A percentile compares a stretch with the other conserved stretches of the same genome.
Evolutionary conservation across 2,113 vertebrate species (phyloP).

Genomic region (Clinocottus analis): DNA sequence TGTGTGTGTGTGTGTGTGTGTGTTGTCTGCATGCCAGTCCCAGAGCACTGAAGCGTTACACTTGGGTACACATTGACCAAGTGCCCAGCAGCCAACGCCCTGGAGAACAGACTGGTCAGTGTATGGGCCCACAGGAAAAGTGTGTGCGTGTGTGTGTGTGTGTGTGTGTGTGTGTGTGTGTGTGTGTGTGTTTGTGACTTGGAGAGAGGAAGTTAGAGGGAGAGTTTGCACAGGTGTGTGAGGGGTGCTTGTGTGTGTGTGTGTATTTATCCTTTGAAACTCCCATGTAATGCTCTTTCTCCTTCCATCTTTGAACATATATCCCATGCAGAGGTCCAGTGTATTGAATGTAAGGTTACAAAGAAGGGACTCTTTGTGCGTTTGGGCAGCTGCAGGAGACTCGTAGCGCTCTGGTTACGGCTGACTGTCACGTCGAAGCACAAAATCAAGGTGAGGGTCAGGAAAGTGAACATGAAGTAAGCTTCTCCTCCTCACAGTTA

Average conservation of each 20-base stretch:
- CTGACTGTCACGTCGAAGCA: conserved; percentile 35
- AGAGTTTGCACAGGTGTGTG: conserved; percentile 80
- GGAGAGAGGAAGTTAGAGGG: conserved; percentile 56
- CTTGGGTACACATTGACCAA: conserved; percentile 64
- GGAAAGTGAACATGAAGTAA: conserved; percentile 1
- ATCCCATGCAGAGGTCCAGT: conserved; percentile 37
- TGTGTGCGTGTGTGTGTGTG: conserved; percentile 42
- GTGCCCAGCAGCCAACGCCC: conserved; percentile 67
- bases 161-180: conserved; percentile 13
- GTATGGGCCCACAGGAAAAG: conserved; percentile 62
- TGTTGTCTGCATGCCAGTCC: conserved; percentile 58
- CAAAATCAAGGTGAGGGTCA: conserved; percentile 54
- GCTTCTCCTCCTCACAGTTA: background rate
- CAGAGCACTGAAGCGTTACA: conserved; percentile 44
- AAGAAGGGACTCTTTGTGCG: conserved; percentile 58
- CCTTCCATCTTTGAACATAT: conserved; percentile 54
- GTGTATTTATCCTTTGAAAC: conserved; percentile 38
- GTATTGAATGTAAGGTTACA: conserved; percentile 47
- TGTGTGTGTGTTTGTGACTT: conserved; percentile 43
- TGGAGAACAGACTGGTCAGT: conserved; percentile 74
- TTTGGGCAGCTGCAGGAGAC: conserved; percentile 49
- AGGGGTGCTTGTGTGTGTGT: conserved; percentile 28
- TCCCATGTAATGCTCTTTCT: conserved; percentile 30
- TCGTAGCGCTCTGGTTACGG: conserved; percentile 27
- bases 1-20: conserved; percentile 24